Conservation (phyloP, 2,113 vertebrate species). For the Scopus umbretta region DNA sequence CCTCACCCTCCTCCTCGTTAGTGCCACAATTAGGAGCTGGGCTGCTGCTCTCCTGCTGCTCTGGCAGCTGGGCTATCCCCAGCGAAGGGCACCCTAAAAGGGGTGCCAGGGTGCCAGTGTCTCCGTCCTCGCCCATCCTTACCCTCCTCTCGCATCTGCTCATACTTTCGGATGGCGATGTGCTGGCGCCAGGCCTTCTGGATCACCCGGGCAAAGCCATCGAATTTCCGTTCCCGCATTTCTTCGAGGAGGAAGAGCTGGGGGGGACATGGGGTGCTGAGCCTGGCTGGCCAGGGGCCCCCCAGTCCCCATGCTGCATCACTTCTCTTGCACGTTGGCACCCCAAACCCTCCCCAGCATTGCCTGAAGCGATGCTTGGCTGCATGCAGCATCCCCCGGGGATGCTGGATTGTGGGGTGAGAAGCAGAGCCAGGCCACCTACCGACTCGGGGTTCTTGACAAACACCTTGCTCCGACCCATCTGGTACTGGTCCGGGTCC, state of each 20-base stretch:
- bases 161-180: conserved; percentile 86
- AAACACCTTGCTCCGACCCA: conserved; percentile 91
- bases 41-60: neutral
- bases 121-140: neutral
- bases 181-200: conserved; percentile 94
- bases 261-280: neutral
- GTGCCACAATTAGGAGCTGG: neutral
- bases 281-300: fast-evolving
- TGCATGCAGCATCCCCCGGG: fast-evolving
- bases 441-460: conserved; percentile 97
- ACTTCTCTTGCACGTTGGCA: fast-evolving
- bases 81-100: neutral
- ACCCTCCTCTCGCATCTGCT: conserved; percentile 97
- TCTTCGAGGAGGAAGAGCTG: conserved; percentile 97
- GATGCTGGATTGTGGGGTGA: fast-evolving
- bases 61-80: neutral
- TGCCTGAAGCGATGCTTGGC: neutral
- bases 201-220: conserved; percentile 88
- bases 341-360: neutral
- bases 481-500: conserved; percentile 94
- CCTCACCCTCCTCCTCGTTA: neutral
- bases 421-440: neutral
- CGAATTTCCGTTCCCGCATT: conserved; percentile 94
- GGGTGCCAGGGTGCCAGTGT: fast-evolving
- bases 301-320: neutral